Percentiles rank a stretch among this genome's conserved stretches.
phyloP scores from a whole-genome alignment of 2,797 vertebrate genomes.

The Knipowitschia caucasica region DNA sequence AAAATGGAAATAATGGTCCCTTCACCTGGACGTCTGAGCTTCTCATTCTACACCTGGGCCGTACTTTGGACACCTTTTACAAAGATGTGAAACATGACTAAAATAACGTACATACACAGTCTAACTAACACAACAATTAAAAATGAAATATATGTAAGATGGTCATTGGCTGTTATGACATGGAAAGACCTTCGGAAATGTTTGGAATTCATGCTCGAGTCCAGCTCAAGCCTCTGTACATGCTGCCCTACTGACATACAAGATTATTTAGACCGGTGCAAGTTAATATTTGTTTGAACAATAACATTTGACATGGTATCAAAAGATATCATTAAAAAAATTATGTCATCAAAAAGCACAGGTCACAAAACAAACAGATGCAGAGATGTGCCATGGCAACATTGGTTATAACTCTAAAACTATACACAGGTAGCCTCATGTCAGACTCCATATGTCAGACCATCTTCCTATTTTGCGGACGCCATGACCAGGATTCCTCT shows the following conservation, averaged over 20 bases:
- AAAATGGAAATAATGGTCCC: no score
- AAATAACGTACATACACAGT: background rate
- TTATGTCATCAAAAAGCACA: slow-evolving; percentile 32
- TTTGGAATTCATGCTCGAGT: slow-evolving; percentile 80
- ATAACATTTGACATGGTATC: background rate
- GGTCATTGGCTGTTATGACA: background rate
- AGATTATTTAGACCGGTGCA: slow-evolving; percentile 1
- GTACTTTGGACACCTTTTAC: no score
- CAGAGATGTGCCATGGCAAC: slow-evolving; percentile 36
- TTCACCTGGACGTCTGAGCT: no score
- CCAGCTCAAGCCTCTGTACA: slow-evolving; percentile 86
- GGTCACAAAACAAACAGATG: slow-evolving; percentile 36
- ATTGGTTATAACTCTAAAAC: no score
- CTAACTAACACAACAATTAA: background rate
- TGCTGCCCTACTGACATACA: slow-evolving; percentile 13
- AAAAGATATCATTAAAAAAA: background rate
- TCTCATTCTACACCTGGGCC: no score
- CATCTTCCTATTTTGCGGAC: background rate
- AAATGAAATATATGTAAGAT: background rate
- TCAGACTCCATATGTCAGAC: no score
- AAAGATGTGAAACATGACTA: no score
- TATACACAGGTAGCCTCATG: no score
- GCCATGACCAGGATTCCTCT: background rate
- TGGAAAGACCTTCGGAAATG: slow-evolving; percentile 1
- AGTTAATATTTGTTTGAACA: background rate